Evolutionary conservation across 35 echinoderm and acorn worm species (phyloP).

Genomic region (Nesometra sesokonis): DNA sequence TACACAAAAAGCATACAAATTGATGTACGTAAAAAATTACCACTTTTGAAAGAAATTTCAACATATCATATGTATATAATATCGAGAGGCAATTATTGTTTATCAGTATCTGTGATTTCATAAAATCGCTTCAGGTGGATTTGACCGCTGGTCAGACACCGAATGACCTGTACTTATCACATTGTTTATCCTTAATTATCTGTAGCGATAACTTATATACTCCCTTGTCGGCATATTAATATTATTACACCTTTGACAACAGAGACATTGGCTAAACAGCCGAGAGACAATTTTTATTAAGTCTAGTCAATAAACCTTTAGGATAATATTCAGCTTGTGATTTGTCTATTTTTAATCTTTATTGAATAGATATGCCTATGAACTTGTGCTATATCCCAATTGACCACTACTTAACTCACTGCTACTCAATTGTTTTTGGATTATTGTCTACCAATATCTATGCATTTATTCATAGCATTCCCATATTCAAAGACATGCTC

Average conservation of each 20-base stretch:
- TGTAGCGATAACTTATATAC: not conserved
- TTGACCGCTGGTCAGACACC: not conserved
- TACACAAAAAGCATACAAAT: too few species aligned
- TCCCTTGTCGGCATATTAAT: not conserved
- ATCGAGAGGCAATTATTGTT: not conserved
- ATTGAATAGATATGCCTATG: too few species aligned
- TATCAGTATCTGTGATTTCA: not conserved
- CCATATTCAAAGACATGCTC: too few species aligned
- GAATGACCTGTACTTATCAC: not conserved
- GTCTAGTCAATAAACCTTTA: not conserved
- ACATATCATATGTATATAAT: not conserved
- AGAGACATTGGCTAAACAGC: not conserved
- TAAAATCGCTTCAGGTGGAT: not conserved
- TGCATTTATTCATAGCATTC: too few species aligned
- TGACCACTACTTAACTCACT: not conserved
- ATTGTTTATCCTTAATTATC: not conserved
- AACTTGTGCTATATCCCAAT: too few species aligned
- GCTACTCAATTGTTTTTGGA: not conserved
- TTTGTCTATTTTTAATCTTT: not conserved
- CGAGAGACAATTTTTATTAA: not conserved
- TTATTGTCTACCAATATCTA: not conserved
- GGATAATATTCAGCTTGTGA: not conserved
- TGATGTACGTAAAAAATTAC: too few species aligned
- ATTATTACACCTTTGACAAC: not conserved
- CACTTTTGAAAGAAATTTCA: too few species aligned